phyloP scores from a whole-genome alignment of 2,113 vertebrate species.

The Reinhardtius hippoglossoides region DNA sequence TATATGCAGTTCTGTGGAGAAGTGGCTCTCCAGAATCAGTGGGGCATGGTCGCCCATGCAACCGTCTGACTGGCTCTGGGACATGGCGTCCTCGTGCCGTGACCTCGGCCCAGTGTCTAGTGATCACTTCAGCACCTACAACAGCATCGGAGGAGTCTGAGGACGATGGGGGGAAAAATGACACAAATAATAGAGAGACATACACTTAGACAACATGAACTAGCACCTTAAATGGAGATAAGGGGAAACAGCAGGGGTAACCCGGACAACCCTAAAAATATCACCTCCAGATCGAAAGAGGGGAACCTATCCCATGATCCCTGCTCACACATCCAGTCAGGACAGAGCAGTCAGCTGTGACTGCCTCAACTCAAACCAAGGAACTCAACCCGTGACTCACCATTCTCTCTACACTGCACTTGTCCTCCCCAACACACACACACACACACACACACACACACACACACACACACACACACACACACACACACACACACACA shows the following conservation, averaged over 20 bases:
- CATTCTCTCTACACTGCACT: slow-evolving; percentile 35
- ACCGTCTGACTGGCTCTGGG: slow-evolving; percentile 73
- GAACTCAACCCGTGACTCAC: slow-evolving; percentile 58
- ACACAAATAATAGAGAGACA: background rate
- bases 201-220: background rate
- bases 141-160: slow-evolving; percentile 40
- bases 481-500: background rate
- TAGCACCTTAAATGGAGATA: slow-evolving; percentile 13
- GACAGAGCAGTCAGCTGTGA: slow-evolving; percentile 26
- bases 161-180: background rate
- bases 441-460: slow-evolving; percentile 7
- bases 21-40: slow-evolving; percentile 77
- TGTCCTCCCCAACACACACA: background rate
- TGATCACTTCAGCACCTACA: slow-evolving; percentile 47
- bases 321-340: background rate
- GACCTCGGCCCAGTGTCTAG: background rate
- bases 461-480: slow-evolving; percentile 6
- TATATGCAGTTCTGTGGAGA: slow-evolving; percentile 75
- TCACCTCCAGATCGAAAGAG: background rate
- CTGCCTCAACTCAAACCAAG: slow-evolving; percentile 21
- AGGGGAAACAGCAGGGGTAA: background rate
- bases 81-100: slow-evolving; percentile 73
- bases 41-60: slow-evolving; percentile 72
- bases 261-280: slow-evolving; percentile 31
- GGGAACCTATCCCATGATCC: slow-evolving; percentile 12